Conservation (phyloP, 1,140 invertebrate genomes). For the Subanguina moxae region DNA sequence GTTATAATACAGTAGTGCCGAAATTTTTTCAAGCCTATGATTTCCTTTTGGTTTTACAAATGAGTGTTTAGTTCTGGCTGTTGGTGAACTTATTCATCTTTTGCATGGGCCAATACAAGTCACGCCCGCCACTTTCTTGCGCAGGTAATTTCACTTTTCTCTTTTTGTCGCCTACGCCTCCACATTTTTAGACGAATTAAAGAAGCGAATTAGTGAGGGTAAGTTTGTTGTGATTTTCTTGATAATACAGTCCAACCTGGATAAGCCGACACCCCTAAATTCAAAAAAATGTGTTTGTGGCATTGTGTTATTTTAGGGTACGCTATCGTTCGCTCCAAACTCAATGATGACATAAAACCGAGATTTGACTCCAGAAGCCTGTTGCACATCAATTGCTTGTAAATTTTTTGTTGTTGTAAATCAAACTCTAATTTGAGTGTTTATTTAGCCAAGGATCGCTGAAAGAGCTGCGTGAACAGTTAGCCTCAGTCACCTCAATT, state of each 20-base stretch:
- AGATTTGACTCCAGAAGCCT: slow-evolving; percentile 35
- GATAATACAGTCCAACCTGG: no score
- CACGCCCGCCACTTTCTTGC: slow-evolving; percentile 40
- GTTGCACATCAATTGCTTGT: slow-evolving; percentile 38
- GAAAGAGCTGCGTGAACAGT: slow-evolving; percentile 27
- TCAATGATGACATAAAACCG: slow-evolving; percentile 50
- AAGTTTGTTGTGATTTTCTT: not conserved
- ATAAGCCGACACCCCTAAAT: no score
- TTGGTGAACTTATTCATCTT: no score
- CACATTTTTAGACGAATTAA: slow-evolving; percentile 45
- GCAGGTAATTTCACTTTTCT: slow-evolving; percentile 38
- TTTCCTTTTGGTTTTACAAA: no score
- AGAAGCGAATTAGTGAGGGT: slow-evolving; percentile 46
- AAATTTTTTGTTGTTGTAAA: slow-evolving; percentile 6
- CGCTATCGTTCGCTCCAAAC: slow-evolving; percentile 39
- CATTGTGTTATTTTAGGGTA: slow-evolving; percentile 32
- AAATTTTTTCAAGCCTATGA: no score
- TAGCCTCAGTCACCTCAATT: slow-evolving; percentile 22
- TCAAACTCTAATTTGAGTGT: slow-evolving; percentile 12
- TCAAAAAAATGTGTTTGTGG: no score
- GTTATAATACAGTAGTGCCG: no score
- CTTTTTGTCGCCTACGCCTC: no score
- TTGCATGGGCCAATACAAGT: slow-evolving; percentile 48
- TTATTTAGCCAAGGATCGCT: slow-evolving; percentile 45
- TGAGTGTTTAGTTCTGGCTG: no score